Base-by-base conservation (phyloP, 2,888 invertebrate genomes). In the Anticlea derivata region DNA sequence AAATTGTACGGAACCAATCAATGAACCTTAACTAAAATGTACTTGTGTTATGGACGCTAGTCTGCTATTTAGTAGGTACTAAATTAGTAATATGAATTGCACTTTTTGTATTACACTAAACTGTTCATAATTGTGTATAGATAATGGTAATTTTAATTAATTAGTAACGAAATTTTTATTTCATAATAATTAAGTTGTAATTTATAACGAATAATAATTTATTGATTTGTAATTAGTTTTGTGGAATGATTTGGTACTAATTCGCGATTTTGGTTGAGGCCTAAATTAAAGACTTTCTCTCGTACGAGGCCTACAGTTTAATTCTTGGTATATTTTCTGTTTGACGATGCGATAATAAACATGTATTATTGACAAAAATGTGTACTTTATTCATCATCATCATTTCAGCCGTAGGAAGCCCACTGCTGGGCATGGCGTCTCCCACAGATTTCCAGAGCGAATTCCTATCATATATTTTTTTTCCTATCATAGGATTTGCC, bases 61-160 rank as follows among this genome's bases (percentile, higher is more conserved):
- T 61, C 44, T 40, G 55, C 57, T 60, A 52, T 31, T 47, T 55
- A 57, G 53, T 44, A 45, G 11, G 30, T 12, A 24, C 30, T 52
- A 50, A 48, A 61, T 60, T 70, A 75, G 68, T 65, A 49, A 63
- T 69, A 64, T 76, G 67, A 66, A 81, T 79, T 78, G 86, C 87
- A 87, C 86, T 87, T 83, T 86, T 88, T 87, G 82, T 79, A 81
- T 85, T 73, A 84, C 86, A 87, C 87, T 76, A 80, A 59, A 77
- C 78, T 87, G 87, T 87, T 87, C 82, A 86, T 80, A 75, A 80
- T 73, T 76, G 72, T 84, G 80, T 86, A 83, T 83, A 84, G 75
- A 82, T 60, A 76, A 74, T 73, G 48, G 78, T 83, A 82, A 81
- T 81, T 80, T 79, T 80, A 83, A 70, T 8, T 48, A 53, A 77